These are phyloP conservation scores for Sympetrum striolatum DNA, from an alignment of 2,888 invertebrate genomes.

Conservation along the genomic window DNA sequence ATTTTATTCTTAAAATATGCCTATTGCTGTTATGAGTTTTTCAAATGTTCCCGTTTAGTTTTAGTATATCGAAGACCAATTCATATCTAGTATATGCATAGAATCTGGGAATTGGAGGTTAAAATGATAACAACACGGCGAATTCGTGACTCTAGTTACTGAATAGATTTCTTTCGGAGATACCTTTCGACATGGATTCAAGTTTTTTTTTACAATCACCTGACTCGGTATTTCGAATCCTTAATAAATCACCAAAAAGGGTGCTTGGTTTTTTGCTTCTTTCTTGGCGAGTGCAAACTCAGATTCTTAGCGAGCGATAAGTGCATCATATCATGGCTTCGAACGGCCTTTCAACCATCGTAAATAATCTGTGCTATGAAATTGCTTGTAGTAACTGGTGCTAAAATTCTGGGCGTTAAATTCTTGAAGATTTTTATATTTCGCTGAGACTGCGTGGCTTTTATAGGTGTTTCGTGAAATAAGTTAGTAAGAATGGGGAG, in stretches of 20 bases:
- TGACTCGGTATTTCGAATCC: background rate
- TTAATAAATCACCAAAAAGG: background rate
- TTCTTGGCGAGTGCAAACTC: background rate
- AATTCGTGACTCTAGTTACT: background rate
- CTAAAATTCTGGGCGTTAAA: background rate
- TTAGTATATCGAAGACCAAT: too few relatives aligned
- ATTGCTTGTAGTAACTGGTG: background rate
- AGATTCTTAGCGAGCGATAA: background rate
- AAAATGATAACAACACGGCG: background rate
- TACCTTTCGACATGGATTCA: background rate
- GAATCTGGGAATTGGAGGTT: too few relatives aligned
- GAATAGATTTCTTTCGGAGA: background rate
- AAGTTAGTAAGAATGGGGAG: too few relatives aligned
- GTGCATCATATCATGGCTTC: background rate
- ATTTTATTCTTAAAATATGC: too few relatives aligned
- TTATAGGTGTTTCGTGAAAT: too few relatives aligned
- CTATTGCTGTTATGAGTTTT: too few relatives aligned
- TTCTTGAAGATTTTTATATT: background rate
- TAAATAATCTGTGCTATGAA: background rate
- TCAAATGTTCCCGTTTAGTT: too few relatives aligned
- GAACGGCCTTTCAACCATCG: background rate
- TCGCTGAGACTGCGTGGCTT: background rate
- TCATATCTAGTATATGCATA: too few relatives aligned
- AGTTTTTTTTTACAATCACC: background rate
- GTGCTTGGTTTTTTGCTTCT: too few relatives aligned